Evolutionary conservation across 2,113 vertebrate genomes (phyloP), one percentile per base, ranked within the genome.

Genomic region (Donacobius atricapilla): DNA sequence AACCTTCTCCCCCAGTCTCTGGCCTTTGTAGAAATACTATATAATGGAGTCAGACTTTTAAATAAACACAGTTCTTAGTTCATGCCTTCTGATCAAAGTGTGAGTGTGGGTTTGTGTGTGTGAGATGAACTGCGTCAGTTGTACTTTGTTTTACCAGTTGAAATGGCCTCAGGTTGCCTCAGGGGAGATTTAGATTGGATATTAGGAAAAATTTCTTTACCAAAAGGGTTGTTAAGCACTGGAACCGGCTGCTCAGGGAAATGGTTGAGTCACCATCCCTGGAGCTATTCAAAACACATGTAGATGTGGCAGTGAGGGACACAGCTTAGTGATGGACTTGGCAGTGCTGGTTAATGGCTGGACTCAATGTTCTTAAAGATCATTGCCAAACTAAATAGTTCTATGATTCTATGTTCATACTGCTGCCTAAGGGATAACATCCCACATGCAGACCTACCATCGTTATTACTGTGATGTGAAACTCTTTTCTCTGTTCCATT

Each of bases 91-190:
- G n/a, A n/a, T n/a, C n/a, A n/a, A n/a, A n/a, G n/a, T n/a, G n/a
- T n/a, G n/a, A n/a, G n/a, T n/a, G n/a, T n/a, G n/a, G n/a, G n/a
- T n/a, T n/a, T n/a, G n/a, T n/a, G n/a, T n/a, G n/a, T n/a, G n/a
- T n/a, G n/a, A n/a, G n/a, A n/a, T n/a, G n/a, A n/a, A n/a, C n/a
- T n/a, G n/a, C n/a, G n/a, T n/a, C n/a, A n/a, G n/a, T n/a, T n/a
- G n/a, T n/a, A 57, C 51, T 72, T 85, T 0, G 0, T 33, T 51
- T 73, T 87, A 70, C 11, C 6, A 57, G 51, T 20, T 0, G 0
- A 81, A 81, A 65, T 0, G 0, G 48, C 45, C 23, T 87, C n/a
- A 87, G 53, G 23, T 73, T 90, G 18, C 6, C 11, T 16, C 30
- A 83, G 27, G 6, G 4, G 7, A 56, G 11, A 15, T 64, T 95